Conservation (phyloP, 64 coral and sea anemone genomes). For the Acropora yongei region DNA sequence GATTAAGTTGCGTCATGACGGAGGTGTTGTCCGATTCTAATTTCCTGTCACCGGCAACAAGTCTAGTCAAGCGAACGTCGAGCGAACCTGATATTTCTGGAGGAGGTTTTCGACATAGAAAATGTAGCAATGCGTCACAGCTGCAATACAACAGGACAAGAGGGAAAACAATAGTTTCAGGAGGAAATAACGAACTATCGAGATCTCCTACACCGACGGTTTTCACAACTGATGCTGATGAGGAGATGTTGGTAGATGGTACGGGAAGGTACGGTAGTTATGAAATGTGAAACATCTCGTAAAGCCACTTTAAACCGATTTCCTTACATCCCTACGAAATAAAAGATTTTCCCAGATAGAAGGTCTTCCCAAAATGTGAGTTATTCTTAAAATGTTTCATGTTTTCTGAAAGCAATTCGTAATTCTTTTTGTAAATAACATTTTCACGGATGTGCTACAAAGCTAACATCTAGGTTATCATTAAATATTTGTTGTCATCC, state of each 20-base stretch:
- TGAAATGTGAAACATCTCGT: not conserved
- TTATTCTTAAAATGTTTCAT: too few species aligned
- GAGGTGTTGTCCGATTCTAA: slow-evolving; percentile 38
- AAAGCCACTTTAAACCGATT: not conserved
- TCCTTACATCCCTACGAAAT: not conserved
- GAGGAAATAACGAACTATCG: slow-evolving; percentile 3
- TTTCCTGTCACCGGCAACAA: slow-evolving; percentile 32
- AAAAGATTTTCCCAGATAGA: not conserved
- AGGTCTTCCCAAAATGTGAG: not conserved
- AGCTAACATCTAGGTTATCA: too few species aligned
- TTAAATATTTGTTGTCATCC: too few species aligned
- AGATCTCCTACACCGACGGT: not conserved
- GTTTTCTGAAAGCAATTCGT: not conserved
- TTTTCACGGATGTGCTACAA: not conserved
- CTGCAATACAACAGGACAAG: slow-evolving; percentile 31
- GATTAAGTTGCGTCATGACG: not conserved
- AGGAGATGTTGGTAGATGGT: slow-evolving; percentile 21
- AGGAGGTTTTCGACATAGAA: slow-evolving; percentile 34
- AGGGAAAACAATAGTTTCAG: slow-evolving; percentile 17
- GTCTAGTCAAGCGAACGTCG: slow-evolving; percentile 13
- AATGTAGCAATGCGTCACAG: slow-evolving; percentile 61
- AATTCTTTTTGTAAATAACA: not conserved
- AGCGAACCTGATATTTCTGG: slow-evolving; percentile 68
- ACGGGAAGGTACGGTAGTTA: not conserved
- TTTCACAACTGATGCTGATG: not conserved